Conservation (phyloP, 1,140 invertebrate genomes). For the Thaumatotibia leucotreta region DNA sequence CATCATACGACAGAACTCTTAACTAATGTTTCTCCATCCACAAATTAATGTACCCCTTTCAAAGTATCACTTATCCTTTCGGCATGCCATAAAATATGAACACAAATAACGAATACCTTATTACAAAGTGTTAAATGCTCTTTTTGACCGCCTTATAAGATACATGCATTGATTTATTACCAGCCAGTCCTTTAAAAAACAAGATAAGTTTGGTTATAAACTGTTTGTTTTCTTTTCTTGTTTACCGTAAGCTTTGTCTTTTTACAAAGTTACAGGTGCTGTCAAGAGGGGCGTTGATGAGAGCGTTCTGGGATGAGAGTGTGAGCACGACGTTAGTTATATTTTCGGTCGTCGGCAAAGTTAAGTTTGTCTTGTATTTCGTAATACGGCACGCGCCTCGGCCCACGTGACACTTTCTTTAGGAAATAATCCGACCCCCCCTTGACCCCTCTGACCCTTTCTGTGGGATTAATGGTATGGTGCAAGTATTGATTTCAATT, state of each 20-base stretch:
- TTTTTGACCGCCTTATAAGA: background rate
- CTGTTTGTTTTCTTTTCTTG: constrained; percentile 1
- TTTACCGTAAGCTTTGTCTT: constrained; percentile 9
- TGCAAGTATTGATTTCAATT: background rate
- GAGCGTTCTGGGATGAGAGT: background rate
- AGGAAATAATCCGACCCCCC: constrained; percentile 37
- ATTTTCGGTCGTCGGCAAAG: background rate
- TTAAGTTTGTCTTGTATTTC: background rate
- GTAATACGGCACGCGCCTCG: constrained; percentile 41
- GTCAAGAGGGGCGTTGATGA: background rate
- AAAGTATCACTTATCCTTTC: constrained; percentile 11
- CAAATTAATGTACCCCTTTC: constrained; percentile 3
- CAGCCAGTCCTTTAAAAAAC: background rate
- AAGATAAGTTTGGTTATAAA: constrained; percentile 3
- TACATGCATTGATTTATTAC: constrained; percentile 6
- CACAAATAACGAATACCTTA: background rate
- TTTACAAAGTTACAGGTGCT: background rate
- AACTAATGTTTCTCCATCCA: background rate
- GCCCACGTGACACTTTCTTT: constrained; percentile 51
- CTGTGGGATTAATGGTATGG: constrained; percentile 19
- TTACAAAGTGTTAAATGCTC: background rate
- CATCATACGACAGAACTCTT: background rate
- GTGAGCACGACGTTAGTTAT: background rate
- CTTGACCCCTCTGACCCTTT: constrained; percentile 29
- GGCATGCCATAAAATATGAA: background rate